A percentile compares a stretch with the other conserved stretches of the same genome.
Conservation (phyloP, 2,888 invertebrate species). For the Andrena chrysosceles region DNA sequence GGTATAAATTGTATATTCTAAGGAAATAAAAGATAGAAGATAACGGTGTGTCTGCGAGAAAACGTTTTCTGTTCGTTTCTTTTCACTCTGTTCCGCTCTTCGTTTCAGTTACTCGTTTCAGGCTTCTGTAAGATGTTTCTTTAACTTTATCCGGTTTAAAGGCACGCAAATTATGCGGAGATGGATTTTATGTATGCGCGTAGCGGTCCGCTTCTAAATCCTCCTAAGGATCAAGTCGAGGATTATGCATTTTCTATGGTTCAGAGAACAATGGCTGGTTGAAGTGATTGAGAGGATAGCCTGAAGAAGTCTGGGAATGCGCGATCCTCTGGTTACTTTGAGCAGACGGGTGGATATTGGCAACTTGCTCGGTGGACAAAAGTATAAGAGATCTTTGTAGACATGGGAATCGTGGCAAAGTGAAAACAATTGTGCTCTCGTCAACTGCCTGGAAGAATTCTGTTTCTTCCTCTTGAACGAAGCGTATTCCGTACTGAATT, state of each 20-base stretch:
- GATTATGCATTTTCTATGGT: not conserved
- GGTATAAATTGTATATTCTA: slow-evolving; percentile 66
- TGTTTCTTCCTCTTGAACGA: slow-evolving; percentile 35
- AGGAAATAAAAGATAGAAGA: slow-evolving; percentile 61
- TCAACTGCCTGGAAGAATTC: slow-evolving; percentile 35
- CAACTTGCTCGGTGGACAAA: not conserved
- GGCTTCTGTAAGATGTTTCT: not conserved
- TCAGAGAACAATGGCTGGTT: not conserved
- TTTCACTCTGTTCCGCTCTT: slow-evolving; percentile 38
- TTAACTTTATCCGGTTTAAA: no score
- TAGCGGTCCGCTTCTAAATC: not conserved
- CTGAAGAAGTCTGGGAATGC: not conserved
- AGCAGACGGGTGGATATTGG: not conserved
- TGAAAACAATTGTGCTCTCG: slow-evolving; percentile 13
- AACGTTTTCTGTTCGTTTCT: slow-evolving; percentile 38
- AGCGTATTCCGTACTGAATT: slow-evolving; percentile 35
- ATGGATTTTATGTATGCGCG: not conserved
- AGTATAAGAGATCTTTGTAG: not conserved
- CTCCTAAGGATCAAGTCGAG: slow-evolving; percentile 1
- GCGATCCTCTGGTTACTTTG: not conserved
- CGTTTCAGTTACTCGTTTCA: not conserved
- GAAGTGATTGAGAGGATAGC: not conserved
- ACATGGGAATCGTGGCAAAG: not conserved
- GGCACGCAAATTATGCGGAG: not conserved
- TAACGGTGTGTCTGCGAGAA: slow-evolving; percentile 56